A percentile compares a stretch with the other conserved stretches of the same genome.
These are phyloP conservation scores for Indicator indicator DNA, from an alignment of 2,113 vertebrate genomes.

Conservation along the genomic window DNA sequence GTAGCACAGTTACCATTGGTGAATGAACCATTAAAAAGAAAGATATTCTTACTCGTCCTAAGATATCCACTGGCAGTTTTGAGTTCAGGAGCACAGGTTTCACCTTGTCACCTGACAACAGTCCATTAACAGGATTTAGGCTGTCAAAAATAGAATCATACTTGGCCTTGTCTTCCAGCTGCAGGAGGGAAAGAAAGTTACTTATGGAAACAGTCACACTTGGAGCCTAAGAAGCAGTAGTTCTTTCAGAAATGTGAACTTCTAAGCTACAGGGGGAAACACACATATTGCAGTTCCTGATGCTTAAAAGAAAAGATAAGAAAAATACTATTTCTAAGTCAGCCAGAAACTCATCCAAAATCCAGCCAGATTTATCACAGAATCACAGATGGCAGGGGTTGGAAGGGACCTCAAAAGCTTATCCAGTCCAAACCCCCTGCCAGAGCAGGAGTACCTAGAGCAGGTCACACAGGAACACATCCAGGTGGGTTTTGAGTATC, in stretches of 20 bases:
- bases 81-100: slow-evolving; percentile 98
- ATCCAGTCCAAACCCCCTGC: too few relatives aligned
- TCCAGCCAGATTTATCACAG: neutral
- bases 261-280: neutral
- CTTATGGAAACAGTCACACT: neutral
- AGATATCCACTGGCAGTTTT: slow-evolving; percentile 94
- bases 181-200: slow-evolving; percentile 42
- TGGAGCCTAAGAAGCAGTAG: neutral
- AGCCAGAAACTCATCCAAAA: neutral
- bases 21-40: neutral
- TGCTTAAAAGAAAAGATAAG: neutral
- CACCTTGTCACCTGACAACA: slow-evolving; percentile 95
- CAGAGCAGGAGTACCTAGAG: too few relatives aligned
- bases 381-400: too few relatives aligned
- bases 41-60: slow-evolving; percentile 88
- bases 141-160: slow-evolving; percentile 98
- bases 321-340: neutral
- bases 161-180: slow-evolving; percentile 95
- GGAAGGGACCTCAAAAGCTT: too few relatives aligned
- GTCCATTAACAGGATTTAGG: slow-evolving; percentile 88
- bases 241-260: neutral
- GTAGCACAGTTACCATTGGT: neutral
- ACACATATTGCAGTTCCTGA: neutral
- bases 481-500: too few relatives aligned
- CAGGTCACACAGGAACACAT: too few relatives aligned